Evolutionary conservation across 1,140 invertebrate genomes (phyloP).

Genomic region (Trachymyrmex cornetzi): DNA sequence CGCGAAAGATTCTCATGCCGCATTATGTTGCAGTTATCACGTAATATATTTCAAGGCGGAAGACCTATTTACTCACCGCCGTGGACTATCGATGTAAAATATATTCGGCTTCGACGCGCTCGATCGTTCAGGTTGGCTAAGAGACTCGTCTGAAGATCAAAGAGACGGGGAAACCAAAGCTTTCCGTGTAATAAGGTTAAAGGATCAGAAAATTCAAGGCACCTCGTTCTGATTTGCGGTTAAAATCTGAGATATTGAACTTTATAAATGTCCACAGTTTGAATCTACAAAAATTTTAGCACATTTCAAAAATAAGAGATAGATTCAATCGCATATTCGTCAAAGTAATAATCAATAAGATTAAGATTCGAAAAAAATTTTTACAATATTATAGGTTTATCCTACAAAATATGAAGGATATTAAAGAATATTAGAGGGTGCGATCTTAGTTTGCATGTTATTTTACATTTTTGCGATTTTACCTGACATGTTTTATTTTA

Average conservation of each 20-base stretch:
- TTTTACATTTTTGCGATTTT: no score
- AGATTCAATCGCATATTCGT: not conserved
- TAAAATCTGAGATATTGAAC: constrained; percentile 54
- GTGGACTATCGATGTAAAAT: constrained; percentile 67
- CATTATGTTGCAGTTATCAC: not conserved
- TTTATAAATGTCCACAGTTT: constrained; percentile 48
- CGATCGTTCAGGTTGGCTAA: constrained; percentile 71
- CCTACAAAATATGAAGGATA: not conserved
- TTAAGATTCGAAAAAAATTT: not conserved
- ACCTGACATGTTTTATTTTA: no score
- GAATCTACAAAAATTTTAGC: not conserved
- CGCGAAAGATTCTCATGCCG: not conserved
- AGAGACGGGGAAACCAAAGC: constrained; percentile 76
- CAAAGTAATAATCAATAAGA: not conserved
- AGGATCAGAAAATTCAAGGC: constrained; percentile 64
- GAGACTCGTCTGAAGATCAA: constrained; percentile 80
- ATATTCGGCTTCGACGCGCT: constrained; percentile 56
- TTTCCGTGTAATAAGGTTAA: constrained; percentile 66
- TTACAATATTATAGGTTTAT: not conserved
- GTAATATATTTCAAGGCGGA: not conserved
- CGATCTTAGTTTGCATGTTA: no score
- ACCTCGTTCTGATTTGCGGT: constrained; percentile 50
- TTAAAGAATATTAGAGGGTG: not conserved
- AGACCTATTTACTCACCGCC: constrained; percentile 10
- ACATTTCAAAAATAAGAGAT: not conserved